Conservation (phyloP, 2,113 vertebrate species). For the Aldabrachelys gigantea region DNA sequence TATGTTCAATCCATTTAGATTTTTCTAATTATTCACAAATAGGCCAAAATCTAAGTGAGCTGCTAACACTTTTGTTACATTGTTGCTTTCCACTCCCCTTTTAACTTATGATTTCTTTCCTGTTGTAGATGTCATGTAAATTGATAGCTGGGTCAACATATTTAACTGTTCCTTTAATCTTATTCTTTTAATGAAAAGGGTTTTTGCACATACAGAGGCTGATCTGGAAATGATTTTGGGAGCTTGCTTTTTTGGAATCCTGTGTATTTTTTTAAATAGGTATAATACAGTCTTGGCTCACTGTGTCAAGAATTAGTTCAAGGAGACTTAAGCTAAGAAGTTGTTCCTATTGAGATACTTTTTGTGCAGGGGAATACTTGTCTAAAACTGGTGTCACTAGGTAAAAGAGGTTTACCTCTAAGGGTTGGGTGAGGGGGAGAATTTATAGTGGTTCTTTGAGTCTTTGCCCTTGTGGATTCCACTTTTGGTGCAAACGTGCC, state of each 20-base stretch:
- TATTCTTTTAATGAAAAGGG: background rate
- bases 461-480: fast-evolving
- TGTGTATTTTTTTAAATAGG: background rate
- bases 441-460: background rate
- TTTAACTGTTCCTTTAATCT: background rate
- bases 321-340: background rate
- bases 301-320: background rate
- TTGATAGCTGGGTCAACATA: background rate
- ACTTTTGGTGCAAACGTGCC: background rate
- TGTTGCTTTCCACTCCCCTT: background rate
- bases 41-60: background rate
- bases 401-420: background rate
- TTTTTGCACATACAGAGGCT: constrained; percentile 16
- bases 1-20: constrained; percentile 9
- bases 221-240: constrained; percentile 45
- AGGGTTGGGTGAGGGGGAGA: background rate
- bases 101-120: background rate
- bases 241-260: constrained; percentile 8
- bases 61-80: background rate
- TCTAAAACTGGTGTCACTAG: background rate
- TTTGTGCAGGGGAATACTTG: background rate
- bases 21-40: constrained; percentile 39
- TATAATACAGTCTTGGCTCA: constrained; percentile 12
- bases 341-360: background rate
- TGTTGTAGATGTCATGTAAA: background rate